Evolutionary conservation across 2,797 vertebrate genomes (phyloP).

Genomic region (Falco berigora): DNA sequence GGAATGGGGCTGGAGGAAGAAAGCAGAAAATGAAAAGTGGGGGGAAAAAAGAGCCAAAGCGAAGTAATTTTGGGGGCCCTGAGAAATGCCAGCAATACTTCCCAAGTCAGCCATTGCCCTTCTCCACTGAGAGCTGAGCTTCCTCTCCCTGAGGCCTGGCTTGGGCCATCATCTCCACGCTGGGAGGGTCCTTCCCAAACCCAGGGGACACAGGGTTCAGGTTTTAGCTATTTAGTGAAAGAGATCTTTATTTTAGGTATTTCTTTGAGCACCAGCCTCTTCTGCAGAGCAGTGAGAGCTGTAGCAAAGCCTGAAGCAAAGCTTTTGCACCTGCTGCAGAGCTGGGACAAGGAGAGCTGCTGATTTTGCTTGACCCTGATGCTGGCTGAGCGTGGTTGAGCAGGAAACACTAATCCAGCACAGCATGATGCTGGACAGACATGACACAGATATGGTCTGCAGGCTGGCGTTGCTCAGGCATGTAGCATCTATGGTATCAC

Average conservation of each 20-base stretch:
- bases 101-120: not conserved
- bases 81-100: not conserved
- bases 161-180: rapidly evolving
- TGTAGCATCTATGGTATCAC: rapidly evolving
- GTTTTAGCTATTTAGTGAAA: not conserved
- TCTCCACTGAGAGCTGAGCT: not conserved
- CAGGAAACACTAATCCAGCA: not conserved
- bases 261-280: not conserved
- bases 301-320: not conserved
- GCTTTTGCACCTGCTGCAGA: rapidly evolving
- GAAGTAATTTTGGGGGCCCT: not conserved
- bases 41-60: not conserved
- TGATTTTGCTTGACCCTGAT: not conserved
- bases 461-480: rapidly evolving
- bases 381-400: not conserved
- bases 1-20: not conserved
- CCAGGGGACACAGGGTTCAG: rapidly evolving
- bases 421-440: rapidly evolving
- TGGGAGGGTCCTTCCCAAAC: no score
- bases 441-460: rapidly evolving
- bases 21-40: not conserved
- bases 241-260: not conserved
- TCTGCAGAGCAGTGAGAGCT: not conserved
- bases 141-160: not conserved
- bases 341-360: no score